Conservation (phyloP, 1,140 invertebrate species). For the Hesperophylax magnus region DNA sequence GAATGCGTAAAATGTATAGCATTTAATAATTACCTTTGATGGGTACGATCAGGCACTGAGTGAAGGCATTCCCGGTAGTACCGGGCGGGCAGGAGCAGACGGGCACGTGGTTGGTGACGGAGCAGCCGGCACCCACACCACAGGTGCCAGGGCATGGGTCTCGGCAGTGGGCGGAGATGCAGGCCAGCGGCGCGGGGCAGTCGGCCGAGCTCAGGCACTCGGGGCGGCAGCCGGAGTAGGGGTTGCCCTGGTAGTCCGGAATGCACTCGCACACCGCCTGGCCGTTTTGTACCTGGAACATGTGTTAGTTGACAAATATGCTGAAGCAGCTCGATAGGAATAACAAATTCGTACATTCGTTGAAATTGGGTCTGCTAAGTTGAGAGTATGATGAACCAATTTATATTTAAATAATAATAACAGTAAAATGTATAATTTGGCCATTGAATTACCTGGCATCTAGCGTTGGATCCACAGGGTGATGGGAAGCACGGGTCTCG, state of each 20-base stretch:
- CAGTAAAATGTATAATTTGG: too few species aligned
- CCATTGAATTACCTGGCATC: constrained; percentile 70
- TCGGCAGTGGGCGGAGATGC: constrained; percentile 73
- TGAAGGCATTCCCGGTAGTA: constrained; percentile 83
- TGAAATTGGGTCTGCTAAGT: too few species aligned
- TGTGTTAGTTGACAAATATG: too few species aligned
- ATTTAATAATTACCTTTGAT: constrained; percentile 38
- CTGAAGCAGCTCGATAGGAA: too few species aligned
- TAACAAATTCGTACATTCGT: too few species aligned
- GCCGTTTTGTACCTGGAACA: constrained; percentile 60
- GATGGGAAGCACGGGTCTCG: constrained; percentile 79
- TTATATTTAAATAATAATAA: too few species aligned
- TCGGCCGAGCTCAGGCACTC: constrained; percentile 74
- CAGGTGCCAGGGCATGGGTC: constrained; percentile 77
- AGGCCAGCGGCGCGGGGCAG: constrained; percentile 71
- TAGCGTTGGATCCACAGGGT: constrained; percentile 81
- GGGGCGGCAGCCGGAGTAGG: constrained; percentile 76
- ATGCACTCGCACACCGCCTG: constrained; percentile 78
- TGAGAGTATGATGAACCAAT: too few species aligned
- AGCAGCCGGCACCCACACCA: constrained; percentile 77
- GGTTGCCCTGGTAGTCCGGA: constrained; percentile 84
- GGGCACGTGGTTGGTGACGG: constrained; percentile 78
- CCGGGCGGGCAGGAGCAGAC: constrained; percentile 80
- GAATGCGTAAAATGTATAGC: too few species aligned
- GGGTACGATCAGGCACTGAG: constrained; percentile 68